Percentiles rank a stretch among this genome's conserved stretches.
phyloP scores from a whole-genome alignment of 2,113 vertebrate genomes.

The Cairina moschata region DNA sequence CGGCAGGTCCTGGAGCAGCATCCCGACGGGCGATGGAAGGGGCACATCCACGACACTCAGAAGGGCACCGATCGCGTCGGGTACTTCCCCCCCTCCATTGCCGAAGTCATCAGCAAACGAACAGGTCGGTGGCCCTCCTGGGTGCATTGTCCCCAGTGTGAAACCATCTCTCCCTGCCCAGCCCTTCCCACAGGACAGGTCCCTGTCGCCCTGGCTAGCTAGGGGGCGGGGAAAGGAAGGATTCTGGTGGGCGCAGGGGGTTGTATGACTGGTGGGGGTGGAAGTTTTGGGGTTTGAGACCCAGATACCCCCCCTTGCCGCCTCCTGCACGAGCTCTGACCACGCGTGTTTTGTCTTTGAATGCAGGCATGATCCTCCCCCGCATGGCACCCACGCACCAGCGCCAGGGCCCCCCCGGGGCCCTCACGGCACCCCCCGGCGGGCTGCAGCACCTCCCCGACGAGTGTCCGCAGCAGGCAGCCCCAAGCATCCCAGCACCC shows the following conservation, averaged over 20 bases:
- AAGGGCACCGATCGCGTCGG: slow-evolving; percentile 92
- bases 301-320: background rate
- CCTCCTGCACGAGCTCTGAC: slow-evolving; percentile 1
- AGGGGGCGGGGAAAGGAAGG: background rate
- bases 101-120: slow-evolving; percentile 93
- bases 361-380: slow-evolving; percentile 82
- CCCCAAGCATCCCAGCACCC: slow-evolving; percentile 8
- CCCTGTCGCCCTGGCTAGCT: background rate
- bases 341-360: slow-evolving; percentile 65
- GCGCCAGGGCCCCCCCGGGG: slow-evolving; percentile 77
- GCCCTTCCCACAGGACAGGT: background rate
- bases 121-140: slow-evolving; percentile 74
- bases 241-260: background rate
- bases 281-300: background rate
- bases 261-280: background rate
- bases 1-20: slow-evolving; percentile 94
- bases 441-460: slow-evolving; percentile 74
- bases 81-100: slow-evolving; percentile 94
- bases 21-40: slow-evolving; percentile 93
- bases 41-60: slow-evolving; percentile 91
- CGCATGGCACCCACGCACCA: slow-evolving; percentile 77
- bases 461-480: slow-evolving; percentile 72
- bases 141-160: background rate
- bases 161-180: background rate
- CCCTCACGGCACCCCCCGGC: slow-evolving; percentile 45